These are phyloP conservation scores for Hoplostethus atlanticus DNA, from an alignment of 2,797 vertebrate species.

Conservation along the genomic window DNA sequence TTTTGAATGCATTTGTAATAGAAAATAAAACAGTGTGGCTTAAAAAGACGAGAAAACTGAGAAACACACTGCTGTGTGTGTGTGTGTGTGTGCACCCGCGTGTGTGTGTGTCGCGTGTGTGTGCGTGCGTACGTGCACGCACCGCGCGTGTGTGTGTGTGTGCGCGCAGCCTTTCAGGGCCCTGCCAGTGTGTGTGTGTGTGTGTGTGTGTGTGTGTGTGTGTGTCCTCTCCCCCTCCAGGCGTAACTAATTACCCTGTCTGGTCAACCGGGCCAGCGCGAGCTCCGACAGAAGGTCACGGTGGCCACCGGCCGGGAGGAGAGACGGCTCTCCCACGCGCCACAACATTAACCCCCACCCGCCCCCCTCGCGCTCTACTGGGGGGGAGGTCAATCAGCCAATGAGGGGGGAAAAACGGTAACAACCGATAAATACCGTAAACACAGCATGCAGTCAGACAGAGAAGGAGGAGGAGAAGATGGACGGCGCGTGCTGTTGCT, in stretches of 20 bases:
- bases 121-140: background rate
- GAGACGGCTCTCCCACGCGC: constrained; percentile 69
- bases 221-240: constrained; percentile 58
- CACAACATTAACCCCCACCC: constrained; percentile 64
- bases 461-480: constrained; percentile 52
- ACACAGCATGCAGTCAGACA: constrained; percentile 71
- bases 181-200: constrained; percentile 23
- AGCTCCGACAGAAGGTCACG: constrained; percentile 79
- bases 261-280: constrained; percentile 75
- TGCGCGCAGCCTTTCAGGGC: background rate
- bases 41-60: background rate
- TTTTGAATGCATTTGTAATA: background rate
- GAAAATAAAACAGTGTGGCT: constrained; percentile 7
- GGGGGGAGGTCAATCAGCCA: constrained; percentile 50
- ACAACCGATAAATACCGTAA: constrained; percentile 71
- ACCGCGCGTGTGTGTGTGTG: background rate
- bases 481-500: constrained; percentile 59
- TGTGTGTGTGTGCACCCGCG: background rate
- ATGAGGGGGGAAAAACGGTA: constrained; percentile 57
- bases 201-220: constrained; percentile 23
- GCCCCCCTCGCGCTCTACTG: too few relatives aligned
- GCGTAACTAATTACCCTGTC: constrained; percentile 82
- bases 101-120: too few relatives aligned
- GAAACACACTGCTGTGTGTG: constrained; percentile 14
- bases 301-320: constrained; percentile 73